A percentile compares a stretch with the other conserved stretches of the same genome.
These are phyloP conservation scores for Cebus imitator DNA, from an alignment of 2,113 vertebrate genomes.

Conservation along the genomic window DNA sequence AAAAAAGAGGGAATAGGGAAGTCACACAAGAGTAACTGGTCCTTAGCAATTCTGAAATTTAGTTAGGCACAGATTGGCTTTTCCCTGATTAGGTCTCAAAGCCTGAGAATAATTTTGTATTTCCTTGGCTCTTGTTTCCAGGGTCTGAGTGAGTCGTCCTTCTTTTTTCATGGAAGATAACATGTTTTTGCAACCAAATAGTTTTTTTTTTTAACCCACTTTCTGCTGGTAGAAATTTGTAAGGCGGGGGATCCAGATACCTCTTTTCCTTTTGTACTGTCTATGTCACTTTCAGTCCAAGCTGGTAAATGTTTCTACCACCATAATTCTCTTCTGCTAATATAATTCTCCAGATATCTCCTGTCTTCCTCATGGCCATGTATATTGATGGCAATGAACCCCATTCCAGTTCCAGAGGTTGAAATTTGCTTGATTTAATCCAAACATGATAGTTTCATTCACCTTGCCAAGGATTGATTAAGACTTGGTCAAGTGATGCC, in stretches of 20 bases:
- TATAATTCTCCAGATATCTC: background rate
- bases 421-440: slow-evolving; percentile 36
- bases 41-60: background rate
- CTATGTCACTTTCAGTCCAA: background rate
- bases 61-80: background rate
- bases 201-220: background rate
- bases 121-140: background rate
- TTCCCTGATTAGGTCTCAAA: background rate
- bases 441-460: background rate
- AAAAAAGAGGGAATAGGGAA: background rate
- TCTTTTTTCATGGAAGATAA: background rate
- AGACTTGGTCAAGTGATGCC: background rate
- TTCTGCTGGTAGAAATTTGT: background rate
- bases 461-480: background rate
- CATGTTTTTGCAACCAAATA: background rate
- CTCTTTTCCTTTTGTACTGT: slow-evolving; percentile 1
- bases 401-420: background rate
- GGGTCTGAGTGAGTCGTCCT: background rate
- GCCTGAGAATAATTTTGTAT: background rate
- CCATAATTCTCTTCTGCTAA: background rate
- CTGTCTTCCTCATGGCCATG: background rate
- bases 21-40: background rate
- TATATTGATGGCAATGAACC: background rate
- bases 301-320: background rate
- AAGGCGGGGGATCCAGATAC: background rate